Conservation (phyloP, 1,140 invertebrate species). For the Cotesia typhae region DNA sequence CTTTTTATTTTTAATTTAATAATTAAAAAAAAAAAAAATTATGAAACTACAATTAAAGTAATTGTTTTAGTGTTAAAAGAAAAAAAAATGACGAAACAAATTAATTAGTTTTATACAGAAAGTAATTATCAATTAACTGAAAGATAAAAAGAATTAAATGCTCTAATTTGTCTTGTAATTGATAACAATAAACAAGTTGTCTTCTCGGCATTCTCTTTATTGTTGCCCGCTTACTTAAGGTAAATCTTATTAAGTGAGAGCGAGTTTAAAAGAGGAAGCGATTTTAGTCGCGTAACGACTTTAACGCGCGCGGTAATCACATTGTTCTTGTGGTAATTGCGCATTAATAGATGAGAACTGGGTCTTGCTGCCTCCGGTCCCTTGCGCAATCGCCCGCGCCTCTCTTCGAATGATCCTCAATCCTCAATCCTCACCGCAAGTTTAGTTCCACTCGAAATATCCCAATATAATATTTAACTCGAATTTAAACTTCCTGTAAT, state of each 20-base stretch:
- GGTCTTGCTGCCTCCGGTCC: slow-evolving; percentile 46
- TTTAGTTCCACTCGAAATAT: background rate
- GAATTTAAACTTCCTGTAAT: slow-evolving; percentile 35
- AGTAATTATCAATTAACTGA: too few species aligned
- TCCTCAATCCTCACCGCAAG: background rate
- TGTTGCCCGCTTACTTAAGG: background rate
- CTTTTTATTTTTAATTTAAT: too few species aligned
- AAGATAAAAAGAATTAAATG: too few species aligned
- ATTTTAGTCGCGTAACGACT: slow-evolving; percentile 50
- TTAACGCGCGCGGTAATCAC: slow-evolving; percentile 53
- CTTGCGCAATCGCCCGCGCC: slow-evolving; percentile 42
- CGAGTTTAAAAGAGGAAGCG: slow-evolving; percentile 39
- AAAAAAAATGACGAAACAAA: too few species aligned
- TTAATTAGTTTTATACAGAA: too few species aligned
- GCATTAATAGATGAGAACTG: slow-evolving; percentile 60
- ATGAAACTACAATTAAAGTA: too few species aligned
- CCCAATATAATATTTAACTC: background rate
- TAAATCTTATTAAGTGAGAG: slow-evolving; percentile 19
- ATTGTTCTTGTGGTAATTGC: slow-evolving; percentile 56
- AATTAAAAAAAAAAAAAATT: too few species aligned
- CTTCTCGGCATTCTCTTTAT: too few species aligned
- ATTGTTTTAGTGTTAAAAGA: too few species aligned
- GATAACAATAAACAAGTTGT: too few species aligned
- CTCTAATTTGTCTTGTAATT: too few species aligned
- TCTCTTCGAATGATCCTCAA: slow-evolving; percentile 9